Evolutionary conservation across 2,888 invertebrate species (phyloP).

Genomic region (Hipparchia semele): DNA sequence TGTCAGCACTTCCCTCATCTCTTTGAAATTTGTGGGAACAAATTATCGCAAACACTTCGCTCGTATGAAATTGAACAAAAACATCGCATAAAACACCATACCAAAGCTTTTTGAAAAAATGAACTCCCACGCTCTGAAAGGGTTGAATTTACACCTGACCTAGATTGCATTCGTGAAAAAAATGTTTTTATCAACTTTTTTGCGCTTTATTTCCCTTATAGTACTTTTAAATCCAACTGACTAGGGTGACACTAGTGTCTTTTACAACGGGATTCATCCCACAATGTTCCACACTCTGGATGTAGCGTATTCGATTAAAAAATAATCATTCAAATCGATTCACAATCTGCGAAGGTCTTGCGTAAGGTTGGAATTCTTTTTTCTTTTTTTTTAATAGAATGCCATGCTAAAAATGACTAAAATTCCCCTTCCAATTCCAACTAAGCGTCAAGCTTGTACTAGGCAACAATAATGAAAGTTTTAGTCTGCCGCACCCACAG

Average conservation of each 20-base stretch:
- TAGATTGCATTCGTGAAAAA: conserved; percentile 70
- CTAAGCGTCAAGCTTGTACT: too few species aligned
- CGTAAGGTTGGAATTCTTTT: too few species aligned
- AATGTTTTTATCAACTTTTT: conserved; percentile 74
- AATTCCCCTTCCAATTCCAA: too few species aligned
- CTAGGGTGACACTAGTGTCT: conserved; percentile 22
- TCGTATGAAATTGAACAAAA: conserved; percentile 61
- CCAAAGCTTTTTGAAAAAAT: conserved; percentile 54
- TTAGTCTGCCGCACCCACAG: too few species aligned
- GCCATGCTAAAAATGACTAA: too few species aligned
- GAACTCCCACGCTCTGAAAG: conserved; percentile 80
- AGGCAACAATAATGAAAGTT: too few species aligned
- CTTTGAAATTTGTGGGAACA: conserved; percentile 76
- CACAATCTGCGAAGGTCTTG: too few species aligned
- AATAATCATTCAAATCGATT: too few species aligned
- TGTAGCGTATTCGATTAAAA: too few species aligned
- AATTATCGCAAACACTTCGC: conserved; percentile 81
- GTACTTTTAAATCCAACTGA: conserved; percentile 38
- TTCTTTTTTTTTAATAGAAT: too few species aligned
- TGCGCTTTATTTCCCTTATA: conserved; percentile 66
- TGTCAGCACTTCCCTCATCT: conserved; percentile 77
- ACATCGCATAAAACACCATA: conserved; percentile 67
- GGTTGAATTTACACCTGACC: conserved; percentile 82
- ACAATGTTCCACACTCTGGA: too few species aligned
- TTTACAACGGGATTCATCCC: not conserved